Base-by-base conservation (phyloP, 2,888 invertebrate species). In the Germaria angustata region DNA sequence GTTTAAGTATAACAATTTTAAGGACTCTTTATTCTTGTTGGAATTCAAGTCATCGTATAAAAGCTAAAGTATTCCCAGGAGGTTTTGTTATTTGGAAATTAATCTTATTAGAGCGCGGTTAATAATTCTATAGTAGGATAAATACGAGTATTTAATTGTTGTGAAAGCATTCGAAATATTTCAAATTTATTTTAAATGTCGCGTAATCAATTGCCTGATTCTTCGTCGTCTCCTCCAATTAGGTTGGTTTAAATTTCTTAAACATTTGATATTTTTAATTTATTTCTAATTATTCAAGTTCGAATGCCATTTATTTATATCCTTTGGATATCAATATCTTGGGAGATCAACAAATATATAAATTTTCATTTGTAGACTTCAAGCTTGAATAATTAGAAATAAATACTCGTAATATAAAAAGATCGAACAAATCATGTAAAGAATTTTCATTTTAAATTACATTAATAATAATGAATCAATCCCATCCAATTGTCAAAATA, bases 161-260 rank as follows among this genome's bases (percentile, higher is more conserved):
- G 53, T 77, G 55, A 73, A 80, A 41, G 9, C 8, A 39, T 51
- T 65, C 8, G 59, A 55, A 80, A 72, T 51, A 44, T 32, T 13
- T 41, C 41, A 34, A 49, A 71, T n/a, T 41, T 41, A 71, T n/a
- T 41, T 59, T 24, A 39, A 72, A 90, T 91, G 90, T 90, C 93
- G 22, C 92, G 94, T 84, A 92, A 93, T 81, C 95, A 94, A 87
- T 89, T 95, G 61, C 95, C 95, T 0, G 95, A 95, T 88, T 93
- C 93, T 15, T 95, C 95, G 0, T 95, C 95, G 0, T 95, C 95
- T 4, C 95, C 95, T 3, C 93, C 95, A 20, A 91, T 94, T 73
- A 94, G 93, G 95, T 88, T 84, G 83, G 85, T 84, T 69, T 13
- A 17, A 41, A 2, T 28, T 51, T 24, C n/a, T n/a, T n/a, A n/a